A percentile compares a stretch with the other conserved stretches of the same genome.
Evolutionary conservation across 2,797 vertebrate species (phyloP).

Genomic region (Chrysolophus pictus): DNA sequence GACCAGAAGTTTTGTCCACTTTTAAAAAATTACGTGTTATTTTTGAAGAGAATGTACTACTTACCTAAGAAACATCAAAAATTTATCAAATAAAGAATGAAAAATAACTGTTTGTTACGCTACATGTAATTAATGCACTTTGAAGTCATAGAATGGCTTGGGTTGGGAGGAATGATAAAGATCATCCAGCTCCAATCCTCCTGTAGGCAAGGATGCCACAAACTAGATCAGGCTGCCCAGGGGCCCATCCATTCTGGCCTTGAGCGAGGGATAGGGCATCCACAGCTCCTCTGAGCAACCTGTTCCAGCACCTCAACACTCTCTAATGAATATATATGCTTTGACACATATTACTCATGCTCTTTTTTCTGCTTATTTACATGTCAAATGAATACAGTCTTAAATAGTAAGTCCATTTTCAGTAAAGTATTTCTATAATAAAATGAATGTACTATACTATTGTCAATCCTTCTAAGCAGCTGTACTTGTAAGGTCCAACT

Average conservation of each 20-base stretch:
- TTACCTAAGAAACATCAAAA: neutral
- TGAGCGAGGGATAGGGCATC: neutral
- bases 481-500: too few species aligned
- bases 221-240: neutral
- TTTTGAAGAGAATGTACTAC: neutral
- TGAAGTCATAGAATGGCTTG: neutral
- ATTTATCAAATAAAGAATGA: neutral
- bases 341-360: neutral
- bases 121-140: neutral
- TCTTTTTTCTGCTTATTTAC: neutral
- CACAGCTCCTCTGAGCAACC: neutral
- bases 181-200: neutral
- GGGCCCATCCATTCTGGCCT: neutral
- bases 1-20: too few species aligned
- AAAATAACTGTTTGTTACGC: neutral
- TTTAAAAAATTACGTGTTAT: neutral
- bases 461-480: too few species aligned
- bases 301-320: neutral
- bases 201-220: neutral
- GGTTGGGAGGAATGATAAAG: neutral
- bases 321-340: neutral
- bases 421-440: neutral
- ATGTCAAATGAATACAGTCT: neutral
- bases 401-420: neutral
- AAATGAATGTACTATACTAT: too few species aligned